phyloP scores from a whole-genome alignment of 2,888 invertebrate species.

The Gisinianus flammeolus region DNA sequence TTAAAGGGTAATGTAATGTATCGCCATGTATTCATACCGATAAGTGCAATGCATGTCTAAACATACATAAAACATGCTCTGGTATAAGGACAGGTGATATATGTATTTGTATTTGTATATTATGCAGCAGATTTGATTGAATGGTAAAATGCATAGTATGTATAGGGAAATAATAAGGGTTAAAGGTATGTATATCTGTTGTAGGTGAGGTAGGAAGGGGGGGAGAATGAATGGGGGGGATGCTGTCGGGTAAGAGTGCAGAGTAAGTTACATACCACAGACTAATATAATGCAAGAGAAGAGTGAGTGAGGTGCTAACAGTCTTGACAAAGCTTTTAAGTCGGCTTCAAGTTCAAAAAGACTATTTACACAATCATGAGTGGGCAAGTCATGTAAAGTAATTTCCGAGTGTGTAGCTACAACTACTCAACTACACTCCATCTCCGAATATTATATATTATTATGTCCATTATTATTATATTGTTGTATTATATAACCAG shows the following conservation, averaged over 20 bases:
- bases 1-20: too few relatives aligned
- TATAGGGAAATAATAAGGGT: too few relatives aligned
- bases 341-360: conserved; percentile 37
- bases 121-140: too few relatives aligned
- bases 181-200: background rate
- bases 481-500: background rate
- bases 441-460: background rate
- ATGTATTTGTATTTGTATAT: too few relatives aligned
- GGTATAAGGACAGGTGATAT: too few relatives aligned
- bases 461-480: background rate
- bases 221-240: background rate
- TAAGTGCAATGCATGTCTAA: too few relatives aligned
- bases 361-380: conserved; percentile 31
- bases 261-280: background rate
- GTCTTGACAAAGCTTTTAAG: conserved; percentile 48
- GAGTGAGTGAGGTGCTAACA: conserved; percentile 43
- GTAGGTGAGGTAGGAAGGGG: background rate
- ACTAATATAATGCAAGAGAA: background rate
- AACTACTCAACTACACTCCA: background rate
- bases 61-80: too few relatives aligned
- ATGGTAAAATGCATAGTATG: too few relatives aligned
- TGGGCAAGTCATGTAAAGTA: conserved; percentile 33
- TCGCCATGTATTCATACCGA: too few relatives aligned
- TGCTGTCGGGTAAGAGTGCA: background rate
- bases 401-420: conserved; percentile 7